phyloP scores from a whole-genome alignment of 2,113 vertebrate genomes.

The Aviceda subcristata region DNA sequence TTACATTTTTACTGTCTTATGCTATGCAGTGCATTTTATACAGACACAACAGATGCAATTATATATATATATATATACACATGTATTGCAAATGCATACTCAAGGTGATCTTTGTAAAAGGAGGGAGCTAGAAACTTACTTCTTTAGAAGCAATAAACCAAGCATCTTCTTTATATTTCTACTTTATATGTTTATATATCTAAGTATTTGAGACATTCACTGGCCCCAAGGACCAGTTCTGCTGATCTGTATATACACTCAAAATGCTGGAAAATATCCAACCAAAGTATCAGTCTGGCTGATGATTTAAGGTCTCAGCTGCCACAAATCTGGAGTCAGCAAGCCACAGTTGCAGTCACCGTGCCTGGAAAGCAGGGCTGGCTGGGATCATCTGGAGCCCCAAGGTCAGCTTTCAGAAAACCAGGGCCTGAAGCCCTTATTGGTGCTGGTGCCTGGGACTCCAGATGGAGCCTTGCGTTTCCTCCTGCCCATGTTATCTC shows the following conservation, averaged over 20 bases:
- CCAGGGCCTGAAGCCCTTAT: not conserved
- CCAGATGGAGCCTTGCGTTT: not conserved
- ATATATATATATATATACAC: not conserved
- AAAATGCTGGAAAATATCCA: not conserved
- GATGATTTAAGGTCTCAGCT: not conserved
- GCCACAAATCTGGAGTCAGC: not conserved
- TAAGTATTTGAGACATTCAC: not conserved
- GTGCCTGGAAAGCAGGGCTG: not conserved
- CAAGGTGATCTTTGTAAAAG: not conserved
- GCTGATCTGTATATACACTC: not conserved
- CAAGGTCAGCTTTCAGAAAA: not conserved
- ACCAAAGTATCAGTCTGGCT: not conserved
- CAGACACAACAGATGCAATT: not conserved
- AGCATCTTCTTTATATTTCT: not conserved
- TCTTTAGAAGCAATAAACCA: not conserved
- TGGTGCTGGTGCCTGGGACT: not conserved
- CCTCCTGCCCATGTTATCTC: rapidly evolving
- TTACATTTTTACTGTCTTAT: not conserved
- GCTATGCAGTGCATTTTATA: not conserved
- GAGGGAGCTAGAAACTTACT: not conserved
- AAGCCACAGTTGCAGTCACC: not conserved
- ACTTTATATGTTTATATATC: not conserved
- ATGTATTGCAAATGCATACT: not conserved
- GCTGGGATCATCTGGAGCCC: not conserved
- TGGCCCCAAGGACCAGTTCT: not conserved